A percentile compares a stretch with the other conserved stretches of the same genome.
phyloP scores from a whole-genome alignment of 2,888 invertebrate genomes.

The Notodonta dromedarius region DNA sequence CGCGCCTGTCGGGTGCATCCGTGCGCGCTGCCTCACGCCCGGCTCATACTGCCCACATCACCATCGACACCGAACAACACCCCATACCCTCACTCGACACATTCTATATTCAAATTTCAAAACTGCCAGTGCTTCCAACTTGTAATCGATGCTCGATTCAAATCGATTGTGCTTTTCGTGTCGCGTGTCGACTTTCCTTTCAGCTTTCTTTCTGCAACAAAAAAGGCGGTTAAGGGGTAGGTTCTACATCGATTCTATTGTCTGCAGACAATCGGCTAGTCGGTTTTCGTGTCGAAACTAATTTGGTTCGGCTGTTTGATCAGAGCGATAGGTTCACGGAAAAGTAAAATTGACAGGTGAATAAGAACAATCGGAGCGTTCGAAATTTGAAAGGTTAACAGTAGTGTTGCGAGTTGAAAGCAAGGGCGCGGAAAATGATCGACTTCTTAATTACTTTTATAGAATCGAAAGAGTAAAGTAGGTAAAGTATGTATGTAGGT shows the following conservation, averaged over 20 bases:
- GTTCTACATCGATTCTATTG: conserved; percentile 75
- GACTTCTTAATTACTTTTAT: conserved; percentile 1
- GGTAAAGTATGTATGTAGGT: neutral
- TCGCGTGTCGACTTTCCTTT: conserved; percentile 61
- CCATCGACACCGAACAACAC: conserved; percentile 35
- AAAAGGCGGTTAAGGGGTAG: conserved; percentile 73
- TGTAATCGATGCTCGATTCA: conserved; percentile 34
- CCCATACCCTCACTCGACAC: conserved; percentile 33
- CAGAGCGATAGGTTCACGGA: conserved; percentile 68
- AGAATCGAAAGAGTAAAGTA: no score
- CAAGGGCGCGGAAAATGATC: conserved; percentile 14
- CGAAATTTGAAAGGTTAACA: conserved; percentile 1
- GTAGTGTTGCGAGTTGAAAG: neutral
- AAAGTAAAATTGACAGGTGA: conserved; percentile 73
- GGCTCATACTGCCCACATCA: conserved; percentile 66
- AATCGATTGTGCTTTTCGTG: conserved; percentile 64
- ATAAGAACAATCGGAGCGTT: conserved; percentile 39
- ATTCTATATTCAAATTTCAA: conserved; percentile 36
- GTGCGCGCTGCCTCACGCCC: conserved; percentile 72
- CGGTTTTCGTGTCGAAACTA: conserved; percentile 82
- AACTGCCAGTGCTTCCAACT: conserved; percentile 10
- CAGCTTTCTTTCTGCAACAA: conserved; percentile 63
- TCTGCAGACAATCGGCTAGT: conserved; percentile 74
- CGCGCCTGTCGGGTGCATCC: conserved; percentile 91
- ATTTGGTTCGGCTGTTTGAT: conserved; percentile 74